A percentile compares a stretch with the other conserved stretches of the same genome.
These are phyloP conservation scores for Caracal caracal DNA, from an alignment of 2,113 vertebrate genomes.

Conservation along the genomic window DNA sequence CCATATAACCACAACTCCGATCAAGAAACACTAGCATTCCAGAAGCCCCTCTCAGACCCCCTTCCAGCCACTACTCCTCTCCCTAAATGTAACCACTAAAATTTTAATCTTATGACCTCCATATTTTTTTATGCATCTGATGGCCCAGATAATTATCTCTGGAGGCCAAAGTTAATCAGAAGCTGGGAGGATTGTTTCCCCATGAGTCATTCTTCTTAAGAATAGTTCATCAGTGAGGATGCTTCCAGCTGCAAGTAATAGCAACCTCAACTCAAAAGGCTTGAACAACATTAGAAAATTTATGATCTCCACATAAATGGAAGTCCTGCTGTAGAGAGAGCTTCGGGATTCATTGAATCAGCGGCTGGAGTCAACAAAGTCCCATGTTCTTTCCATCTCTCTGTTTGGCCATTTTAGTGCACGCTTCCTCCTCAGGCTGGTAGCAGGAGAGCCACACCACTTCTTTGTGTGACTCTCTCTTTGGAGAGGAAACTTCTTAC, in stretches of 20 bases:
- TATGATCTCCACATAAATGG: background rate
- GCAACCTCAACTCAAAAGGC: background rate
- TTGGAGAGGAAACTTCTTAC: slow-evolving; percentile 12
- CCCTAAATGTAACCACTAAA: slow-evolving; percentile 42
- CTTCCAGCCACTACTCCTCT: slow-evolving; percentile 11
- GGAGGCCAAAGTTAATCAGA: slow-evolving; percentile 72
- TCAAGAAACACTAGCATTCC: slow-evolving; percentile 31
- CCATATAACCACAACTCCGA: background rate
- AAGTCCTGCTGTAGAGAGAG: background rate
- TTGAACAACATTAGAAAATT: slow-evolving; percentile 15
- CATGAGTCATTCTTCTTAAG: slow-evolving; percentile 73
- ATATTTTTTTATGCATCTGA: slow-evolving; percentile 76
- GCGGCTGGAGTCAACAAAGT: background rate
- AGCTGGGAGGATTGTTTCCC: slow-evolving; percentile 61
- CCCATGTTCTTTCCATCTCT: background rate
- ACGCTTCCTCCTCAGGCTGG: background rate
- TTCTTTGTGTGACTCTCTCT: background rate
- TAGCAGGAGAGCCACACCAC: background rate
- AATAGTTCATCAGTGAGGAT: slow-evolving; percentile 65
- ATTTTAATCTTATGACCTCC: slow-evolving; percentile 69
- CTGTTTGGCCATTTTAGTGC: background rate
- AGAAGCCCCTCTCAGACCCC: slow-evolving; percentile 52
- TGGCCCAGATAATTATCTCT: slow-evolving; percentile 75
- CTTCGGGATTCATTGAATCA: background rate
- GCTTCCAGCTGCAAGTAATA: slow-evolving; percentile 75